A percentile compares a stretch with the other conserved stretches of the same genome.
Evolutionary conservation across 2,797 vertebrate species (phyloP).

Genomic region (Peromyscus attwateri): DNA sequence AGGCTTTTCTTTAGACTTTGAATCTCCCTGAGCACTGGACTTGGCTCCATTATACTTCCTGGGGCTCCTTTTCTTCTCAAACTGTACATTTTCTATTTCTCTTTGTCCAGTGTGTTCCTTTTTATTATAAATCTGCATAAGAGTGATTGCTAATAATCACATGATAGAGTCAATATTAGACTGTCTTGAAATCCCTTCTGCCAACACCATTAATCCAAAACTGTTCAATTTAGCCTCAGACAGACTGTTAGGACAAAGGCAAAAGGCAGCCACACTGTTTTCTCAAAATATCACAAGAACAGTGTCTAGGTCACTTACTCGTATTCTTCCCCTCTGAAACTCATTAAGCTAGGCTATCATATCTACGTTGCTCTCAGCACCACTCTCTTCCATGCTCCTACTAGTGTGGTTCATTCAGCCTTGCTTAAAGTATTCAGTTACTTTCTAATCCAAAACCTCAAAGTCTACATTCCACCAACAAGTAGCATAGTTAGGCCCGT

Average conservation of each 20-base stretch:
- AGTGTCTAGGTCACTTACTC: not conserved
- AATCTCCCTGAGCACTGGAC: not conserved
- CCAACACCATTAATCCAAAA: not conserved
- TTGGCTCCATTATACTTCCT: not conserved
- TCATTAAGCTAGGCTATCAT: not conserved
- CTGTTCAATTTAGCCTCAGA: not conserved
- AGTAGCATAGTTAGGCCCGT: not conserved
- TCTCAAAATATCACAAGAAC: not conserved
- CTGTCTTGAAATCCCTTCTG: not conserved
- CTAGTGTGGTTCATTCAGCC: not conserved
- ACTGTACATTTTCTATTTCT: not conserved
- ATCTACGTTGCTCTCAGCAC: not conserved
- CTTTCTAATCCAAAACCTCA: not conserved
- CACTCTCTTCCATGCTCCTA: not conserved
- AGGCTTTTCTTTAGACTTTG: not conserved
- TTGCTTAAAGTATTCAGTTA: not conserved
- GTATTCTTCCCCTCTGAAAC: not conserved
- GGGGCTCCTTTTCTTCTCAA: not conserved
- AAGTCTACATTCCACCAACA: not conserved
- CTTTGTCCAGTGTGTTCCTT: not conserved
- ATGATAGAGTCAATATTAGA: not conserved
- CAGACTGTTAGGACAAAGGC: not conserved
- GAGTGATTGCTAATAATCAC: not conserved
- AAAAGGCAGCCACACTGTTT: not conserved
- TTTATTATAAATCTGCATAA: not conserved